Base-by-base conservation (phyloP, 2,797 vertebrate species). In the Amphiprion clarkii region DNA sequence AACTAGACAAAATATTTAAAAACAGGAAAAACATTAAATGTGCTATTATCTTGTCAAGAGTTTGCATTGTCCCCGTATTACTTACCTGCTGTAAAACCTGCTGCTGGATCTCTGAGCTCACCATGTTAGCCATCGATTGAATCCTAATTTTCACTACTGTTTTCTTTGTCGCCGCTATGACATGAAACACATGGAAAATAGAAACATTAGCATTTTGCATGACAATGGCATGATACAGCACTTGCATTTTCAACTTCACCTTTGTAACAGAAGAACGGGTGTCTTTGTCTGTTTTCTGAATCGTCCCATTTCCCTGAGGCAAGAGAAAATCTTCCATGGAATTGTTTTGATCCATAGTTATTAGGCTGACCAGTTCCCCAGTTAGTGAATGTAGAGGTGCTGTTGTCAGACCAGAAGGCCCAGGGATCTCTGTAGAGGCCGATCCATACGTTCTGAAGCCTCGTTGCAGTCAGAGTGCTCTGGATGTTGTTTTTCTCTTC, bases 341-440 rank as follows among this genome's bases (percentile, higher is more conserved):
- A 10, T 23, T 68, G 54, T 12, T 12, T 16, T 25, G 19, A 21
- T 2, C 4, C 0, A 10, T 21, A 2, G 5, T 44, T 53, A 61
- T 64, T 23, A 63, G 74, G 71, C 3, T 74, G 3, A 4, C 4
- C 17, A 16, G 0, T 4, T 0, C 10, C 6, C 71, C 74, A 75
- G 49, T 60, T 61, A 11, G 19, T 58, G 59, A 68, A 71, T 9
- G 19, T 71, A 2, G 54, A 62, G 62, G 9, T 52, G 33, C 31
- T 69, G 11, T 31, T 58, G 63, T 80, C 77, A 19, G 72, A 85
- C 59, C 69, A 81, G 54, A 10, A 53, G 58, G 27, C 51, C 69
- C 54, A 59, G 46, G 52, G 61, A 39, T 79, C 55, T 55, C 70
- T 78, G 76, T 42, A 60, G 23, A 80, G 53, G 42, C 67, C 17